phyloP scores from a whole-genome alignment of 2,888 invertebrate genomes.

The Drosophila pseudotalamancana region DNA sequence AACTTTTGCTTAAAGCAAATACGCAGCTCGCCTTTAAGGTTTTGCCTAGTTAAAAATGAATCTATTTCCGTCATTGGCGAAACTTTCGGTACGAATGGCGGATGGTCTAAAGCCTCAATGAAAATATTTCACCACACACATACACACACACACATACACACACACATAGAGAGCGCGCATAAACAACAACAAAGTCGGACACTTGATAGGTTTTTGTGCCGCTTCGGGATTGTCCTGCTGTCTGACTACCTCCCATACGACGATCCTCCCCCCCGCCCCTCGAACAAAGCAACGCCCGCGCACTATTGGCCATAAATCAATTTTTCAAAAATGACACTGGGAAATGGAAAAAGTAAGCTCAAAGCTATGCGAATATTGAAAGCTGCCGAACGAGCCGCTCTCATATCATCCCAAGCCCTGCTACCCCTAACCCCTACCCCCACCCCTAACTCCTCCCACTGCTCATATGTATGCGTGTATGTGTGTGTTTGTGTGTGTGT shows the following conservation, averaged over 20 bases:
- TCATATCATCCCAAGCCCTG: conserved; percentile 1
- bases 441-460: not conserved
- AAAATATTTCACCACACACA: conserved; percentile 50
- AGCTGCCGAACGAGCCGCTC: conserved; percentile 41
- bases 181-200: conserved; percentile 50
- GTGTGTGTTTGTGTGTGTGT: conserved; percentile 11
- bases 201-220: conserved; percentile 74
- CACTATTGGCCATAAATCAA: conserved; percentile 76
- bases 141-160: conserved; percentile 13
- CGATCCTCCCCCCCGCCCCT: accelerated
- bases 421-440: not conserved
- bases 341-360: conserved; percentile 79
- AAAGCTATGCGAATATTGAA: conserved; percentile 75
- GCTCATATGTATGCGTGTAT: conserved; percentile 16
- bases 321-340: conserved; percentile 77
- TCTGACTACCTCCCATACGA: not conserved
- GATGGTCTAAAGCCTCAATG: conserved; percentile 49
- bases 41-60: conserved; percentile 55
- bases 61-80: conserved; percentile 63
- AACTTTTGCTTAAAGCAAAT: conserved; percentile 44
- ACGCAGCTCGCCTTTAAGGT: conserved; percentile 39
- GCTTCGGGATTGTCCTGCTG: conserved; percentile 41
- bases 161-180: too few species aligned
- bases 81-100: conserved; percentile 52
- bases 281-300: conserved; percentile 25